Base-by-base conservation (phyloP, 2,113 vertebrate species). In the Esox niger region DNA sequence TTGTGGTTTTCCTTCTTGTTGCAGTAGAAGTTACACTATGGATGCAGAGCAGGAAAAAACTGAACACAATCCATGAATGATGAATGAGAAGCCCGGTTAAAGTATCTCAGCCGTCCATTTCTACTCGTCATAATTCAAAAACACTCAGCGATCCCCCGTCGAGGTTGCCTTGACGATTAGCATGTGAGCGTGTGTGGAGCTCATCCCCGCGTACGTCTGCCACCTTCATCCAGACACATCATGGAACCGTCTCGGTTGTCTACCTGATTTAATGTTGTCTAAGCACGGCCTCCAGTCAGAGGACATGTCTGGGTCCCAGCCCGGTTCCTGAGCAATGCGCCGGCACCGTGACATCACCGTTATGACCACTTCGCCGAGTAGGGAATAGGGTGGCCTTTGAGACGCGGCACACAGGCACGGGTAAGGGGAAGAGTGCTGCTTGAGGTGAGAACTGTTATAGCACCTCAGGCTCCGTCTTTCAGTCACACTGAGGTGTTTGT, bases 221-320 rank as follows among this genome's bases (percentile, higher is more conserved):
- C 70, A 76, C 66, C 79, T 73, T 73, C 73, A 76, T 79, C 79
- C 62, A 66, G 71, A 70, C 38, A 43, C 15, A 17, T 43, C 13
- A 43, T 43, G 80, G 74, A 82, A 82, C 79, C 75, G 80, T 82
- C 80, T 82, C 68, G 80, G 68, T 79, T 82, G 80, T 82, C 80
- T 69, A 77, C 71, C 77, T 82, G 77, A 43, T 43, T 17, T 43
- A 43, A 43, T 43, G 38, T 43, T 43, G 38, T 43, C 38, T 43
- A 43, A 43, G 11, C 38, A 43, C 15, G 15, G 38, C 38, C 79
- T 71, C 70, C 76, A 82, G 76, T 76, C 65, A 68, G 71, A 70
- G 77, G 76, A 68, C 77, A 77, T 76, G 76, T 82, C 80, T 68
- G 76, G 61, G 74, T 82, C 77, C 77, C 77, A 66, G 74, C 74